Evolutionary conservation across 2,888 invertebrate species (phyloP).

Genomic region (Diarsia brunnea): DNA sequence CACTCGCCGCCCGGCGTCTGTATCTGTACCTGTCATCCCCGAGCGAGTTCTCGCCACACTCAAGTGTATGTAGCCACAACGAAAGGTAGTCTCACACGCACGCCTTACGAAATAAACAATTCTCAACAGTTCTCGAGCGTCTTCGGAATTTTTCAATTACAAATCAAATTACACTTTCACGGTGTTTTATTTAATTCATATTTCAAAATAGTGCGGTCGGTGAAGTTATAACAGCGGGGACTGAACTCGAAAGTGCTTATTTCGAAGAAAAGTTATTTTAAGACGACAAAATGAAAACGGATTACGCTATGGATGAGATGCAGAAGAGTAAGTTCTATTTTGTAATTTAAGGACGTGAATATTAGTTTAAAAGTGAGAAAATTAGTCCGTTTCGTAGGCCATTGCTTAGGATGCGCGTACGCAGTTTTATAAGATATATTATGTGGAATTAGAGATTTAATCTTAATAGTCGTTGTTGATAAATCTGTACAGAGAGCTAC

Average conservation of each 20-base stretch:
- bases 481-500: neutral
- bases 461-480: neutral
- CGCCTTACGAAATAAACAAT: conserved; percentile 60
- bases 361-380: neutral
- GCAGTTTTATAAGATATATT: conserved; percentile 10
- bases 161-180: conserved; percentile 81
- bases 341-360: conserved; percentile 14
- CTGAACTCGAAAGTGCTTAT: conserved; percentile 73
- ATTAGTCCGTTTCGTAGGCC: neutral
- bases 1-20: conserved; percentile 73
- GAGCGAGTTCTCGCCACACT: conserved; percentile 78
- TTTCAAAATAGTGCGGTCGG: conserved; percentile 81
- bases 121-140: conserved; percentile 56
- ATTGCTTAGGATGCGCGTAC: conserved; percentile 24
- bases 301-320: conserved; percentile 90
- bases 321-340: conserved; percentile 86
- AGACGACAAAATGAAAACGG: conserved; percentile 87
- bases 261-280: conserved; percentile 78
- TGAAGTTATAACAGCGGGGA: conserved; percentile 73
- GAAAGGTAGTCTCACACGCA: conserved; percentile 81
- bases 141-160: conserved; percentile 85
- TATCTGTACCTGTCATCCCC: conserved; percentile 78
- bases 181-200: conserved; percentile 74
- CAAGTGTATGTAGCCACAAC: conserved; percentile 80
- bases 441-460: neutral